Percentiles rank a stretch among this genome's conserved stretches.
phyloP scores from a whole-genome alignment of 2,113 vertebrate genomes.

The Peromyscus californicus region DNA sequence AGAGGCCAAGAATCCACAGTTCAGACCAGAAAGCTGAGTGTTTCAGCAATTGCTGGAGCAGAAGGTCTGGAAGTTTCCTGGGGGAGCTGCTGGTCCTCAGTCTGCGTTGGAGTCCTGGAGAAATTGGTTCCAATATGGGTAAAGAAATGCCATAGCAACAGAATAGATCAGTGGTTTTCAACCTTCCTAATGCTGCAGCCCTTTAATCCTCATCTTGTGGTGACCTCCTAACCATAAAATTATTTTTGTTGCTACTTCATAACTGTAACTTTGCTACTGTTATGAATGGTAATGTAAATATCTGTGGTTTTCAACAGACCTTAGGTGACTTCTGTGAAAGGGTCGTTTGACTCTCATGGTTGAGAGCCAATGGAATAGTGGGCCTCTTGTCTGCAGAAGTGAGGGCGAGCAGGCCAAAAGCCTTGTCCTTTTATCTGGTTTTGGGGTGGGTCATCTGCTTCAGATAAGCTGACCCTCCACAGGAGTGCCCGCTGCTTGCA shows the following conservation, averaged over 20 bases:
- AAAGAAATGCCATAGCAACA: not conserved
- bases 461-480: not conserved
- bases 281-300: not conserved
- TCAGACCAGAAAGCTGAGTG: not conserved
- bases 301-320: not conserved
- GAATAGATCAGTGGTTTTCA: not conserved
- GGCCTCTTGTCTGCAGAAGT: not conserved
- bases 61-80: not conserved
- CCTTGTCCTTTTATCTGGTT: not conserved
- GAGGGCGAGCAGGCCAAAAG: not conserved
- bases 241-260: not conserved
- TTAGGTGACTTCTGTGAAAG: not conserved
- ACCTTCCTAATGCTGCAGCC: not conserved
- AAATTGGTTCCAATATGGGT: not conserved
- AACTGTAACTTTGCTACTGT: not conserved
- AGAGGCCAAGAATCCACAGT: not conserved
- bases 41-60: not conserved
- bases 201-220: not conserved
- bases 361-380: not conserved
- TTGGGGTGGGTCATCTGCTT: not conserved
- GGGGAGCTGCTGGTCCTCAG: not conserved
- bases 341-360: not conserved
- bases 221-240: not conserved
- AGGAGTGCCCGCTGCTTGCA: too few species aligned
- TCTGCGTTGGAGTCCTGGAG: not conserved